These are phyloP conservation scores for Mimumesa dahlbomi DNA, from an alignment of 2,888 invertebrate species.

Conservation along the genomic window DNA sequence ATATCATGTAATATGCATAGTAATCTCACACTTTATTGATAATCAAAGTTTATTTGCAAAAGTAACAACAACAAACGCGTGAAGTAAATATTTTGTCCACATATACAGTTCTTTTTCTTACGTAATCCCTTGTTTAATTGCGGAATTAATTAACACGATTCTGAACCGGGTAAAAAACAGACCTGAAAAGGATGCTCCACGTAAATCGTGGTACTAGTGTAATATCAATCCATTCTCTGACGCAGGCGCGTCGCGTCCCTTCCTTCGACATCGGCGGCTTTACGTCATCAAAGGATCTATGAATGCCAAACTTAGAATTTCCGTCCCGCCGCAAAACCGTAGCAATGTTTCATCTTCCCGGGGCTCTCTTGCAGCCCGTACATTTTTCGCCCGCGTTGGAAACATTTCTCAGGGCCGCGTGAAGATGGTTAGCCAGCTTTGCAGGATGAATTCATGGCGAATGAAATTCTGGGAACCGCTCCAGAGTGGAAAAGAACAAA, in stretches of 20 bases:
- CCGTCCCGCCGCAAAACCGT: background rate
- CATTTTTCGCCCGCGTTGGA: background rate
- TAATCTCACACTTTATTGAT: too few species aligned
- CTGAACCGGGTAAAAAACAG: too few species aligned
- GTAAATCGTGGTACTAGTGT: background rate
- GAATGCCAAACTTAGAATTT: background rate
- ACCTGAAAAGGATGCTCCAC: too few species aligned
- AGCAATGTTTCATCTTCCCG: background rate
- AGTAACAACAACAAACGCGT: too few species aligned
- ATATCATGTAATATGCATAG: too few species aligned
- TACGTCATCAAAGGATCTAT: background rate
- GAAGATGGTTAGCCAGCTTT: background rate
- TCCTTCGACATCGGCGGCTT: constrained; percentile 1
- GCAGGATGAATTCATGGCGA: background rate
- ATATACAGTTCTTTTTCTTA: too few species aligned
- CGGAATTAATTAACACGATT: too few species aligned
- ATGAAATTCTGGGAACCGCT: background rate
- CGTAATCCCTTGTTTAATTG: too few species aligned
- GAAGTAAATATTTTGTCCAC: too few species aligned
- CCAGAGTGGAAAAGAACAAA: too few species aligned
- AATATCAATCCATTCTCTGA: constrained; percentile 7
- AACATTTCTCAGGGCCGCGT: background rate
- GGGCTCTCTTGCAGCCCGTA: background rate
- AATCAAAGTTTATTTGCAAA: too few species aligned
- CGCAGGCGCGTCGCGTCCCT: background rate